phyloP scores from a whole-genome alignment of 2,888 invertebrate species.

The Xanthia togata region DNA sequence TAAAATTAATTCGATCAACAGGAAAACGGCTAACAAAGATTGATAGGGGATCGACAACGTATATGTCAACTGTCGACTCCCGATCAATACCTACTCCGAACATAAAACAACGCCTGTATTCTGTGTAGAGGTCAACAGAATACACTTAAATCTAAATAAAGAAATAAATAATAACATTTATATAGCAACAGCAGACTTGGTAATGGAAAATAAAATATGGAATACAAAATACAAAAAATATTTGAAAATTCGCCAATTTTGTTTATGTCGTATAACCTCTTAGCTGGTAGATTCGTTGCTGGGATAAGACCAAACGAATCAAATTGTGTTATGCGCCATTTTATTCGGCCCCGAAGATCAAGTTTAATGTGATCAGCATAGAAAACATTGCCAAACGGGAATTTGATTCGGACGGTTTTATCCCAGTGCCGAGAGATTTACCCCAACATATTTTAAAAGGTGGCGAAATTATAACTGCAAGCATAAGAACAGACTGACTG shows the following conservation, averaged over 20 bases:
- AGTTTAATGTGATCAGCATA: neutral
- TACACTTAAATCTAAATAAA: neutral
- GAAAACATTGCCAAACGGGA: neutral
- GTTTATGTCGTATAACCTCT: no score
- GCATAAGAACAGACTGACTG: neutral
- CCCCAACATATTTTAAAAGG: neutral
- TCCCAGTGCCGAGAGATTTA: neutral
- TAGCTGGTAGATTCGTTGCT: no score
- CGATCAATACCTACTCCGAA: slow-evolving; percentile 4
- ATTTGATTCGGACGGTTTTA: no score
- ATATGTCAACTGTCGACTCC: slow-evolving; percentile 21
- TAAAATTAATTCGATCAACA: neutral
- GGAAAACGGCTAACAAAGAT: slow-evolving; percentile 20
- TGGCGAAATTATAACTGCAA: neutral
- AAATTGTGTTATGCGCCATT: neutral
- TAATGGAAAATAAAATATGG: no score
- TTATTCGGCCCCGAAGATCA: neutral
- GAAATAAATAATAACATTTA: neutral
- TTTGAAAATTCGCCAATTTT: neutral
- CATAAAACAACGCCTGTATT: neutral
- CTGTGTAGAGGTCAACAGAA: neutral
- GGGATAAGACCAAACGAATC: neutral
- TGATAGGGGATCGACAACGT: slow-evolving; percentile 11
- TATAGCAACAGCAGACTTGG: neutral
- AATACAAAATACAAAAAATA: neutral